Percentiles rank a stretch among this genome's conserved stretches.
phyloP scores from a whole-genome alignment of 2,888 invertebrate species.

The Electrophaes corylata region DNA sequence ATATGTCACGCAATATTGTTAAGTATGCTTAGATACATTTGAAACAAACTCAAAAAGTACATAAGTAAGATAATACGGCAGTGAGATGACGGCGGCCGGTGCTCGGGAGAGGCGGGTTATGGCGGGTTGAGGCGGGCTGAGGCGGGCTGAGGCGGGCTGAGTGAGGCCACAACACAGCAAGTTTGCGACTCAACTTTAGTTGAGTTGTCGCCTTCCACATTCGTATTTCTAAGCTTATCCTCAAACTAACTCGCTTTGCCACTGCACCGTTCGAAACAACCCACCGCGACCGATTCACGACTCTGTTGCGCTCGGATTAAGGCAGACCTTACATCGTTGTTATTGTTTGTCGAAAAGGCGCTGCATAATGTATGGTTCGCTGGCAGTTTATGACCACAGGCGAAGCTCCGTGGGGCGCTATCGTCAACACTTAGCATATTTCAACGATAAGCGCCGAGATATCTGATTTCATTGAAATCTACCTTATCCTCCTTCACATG shows the following conservation, averaged over 20 bases:
- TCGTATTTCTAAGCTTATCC: constrained; percentile 30
- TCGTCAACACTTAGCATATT: constrained; percentile 43
- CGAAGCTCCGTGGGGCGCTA: constrained; percentile 33
- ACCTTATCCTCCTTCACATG: constrained; percentile 6
- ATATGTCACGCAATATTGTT: no score
- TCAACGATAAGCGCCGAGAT: constrained; percentile 38
- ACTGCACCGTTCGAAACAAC: constrained; percentile 9
- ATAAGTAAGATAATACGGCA: neutral
- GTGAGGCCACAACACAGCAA: neutral
- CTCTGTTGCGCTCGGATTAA: constrained; percentile 16
- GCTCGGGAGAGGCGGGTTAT: neutral
- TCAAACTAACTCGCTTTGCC: constrained; percentile 13
- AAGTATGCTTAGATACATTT: no score
- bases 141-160: neutral
- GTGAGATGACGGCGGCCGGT: neutral
- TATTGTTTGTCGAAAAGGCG: constrained; percentile 9
- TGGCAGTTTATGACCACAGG: constrained; percentile 25
- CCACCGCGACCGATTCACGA: constrained; percentile 9
- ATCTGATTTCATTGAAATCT: constrained; percentile 9
- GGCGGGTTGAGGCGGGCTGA: neutral
- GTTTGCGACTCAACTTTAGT: constrained; percentile 13
- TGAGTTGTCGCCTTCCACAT: constrained; percentile 29
- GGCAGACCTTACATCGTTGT: constrained; percentile 12
- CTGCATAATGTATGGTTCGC: constrained; percentile 26
- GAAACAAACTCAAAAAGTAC: no score